These are phyloP conservation scores for Drosophila trichaetosa DNA, from an alignment of 2,888 invertebrate genomes.

Conservation along the genomic window DNA sequence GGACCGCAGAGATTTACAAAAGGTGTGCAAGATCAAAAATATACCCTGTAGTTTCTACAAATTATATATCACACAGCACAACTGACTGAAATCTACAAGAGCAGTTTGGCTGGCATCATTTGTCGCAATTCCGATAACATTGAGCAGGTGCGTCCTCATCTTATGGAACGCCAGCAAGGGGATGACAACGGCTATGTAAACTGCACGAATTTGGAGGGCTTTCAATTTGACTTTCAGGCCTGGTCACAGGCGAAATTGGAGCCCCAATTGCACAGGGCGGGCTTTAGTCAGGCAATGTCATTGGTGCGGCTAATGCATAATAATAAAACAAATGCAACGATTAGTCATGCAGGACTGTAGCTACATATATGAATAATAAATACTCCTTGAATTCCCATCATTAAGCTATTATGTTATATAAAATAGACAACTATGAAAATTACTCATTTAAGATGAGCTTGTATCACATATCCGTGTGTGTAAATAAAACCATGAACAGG, in stretches of 20 bases:
- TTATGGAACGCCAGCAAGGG: constrained; percentile 88
- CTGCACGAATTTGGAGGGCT: constrained; percentile 88
- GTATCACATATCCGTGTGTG: too few relatives aligned
- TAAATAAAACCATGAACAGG: not conserved
- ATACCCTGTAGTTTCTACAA: too few relatives aligned
- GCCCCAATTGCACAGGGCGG: constrained; percentile 53
- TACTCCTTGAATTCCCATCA: not conserved
- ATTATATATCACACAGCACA: constrained; percentile 86
- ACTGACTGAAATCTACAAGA: constrained; percentile 91
- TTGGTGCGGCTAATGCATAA: constrained; percentile 53
- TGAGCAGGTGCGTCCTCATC: constrained; percentile 87
- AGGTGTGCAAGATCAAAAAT: constrained; percentile 85
- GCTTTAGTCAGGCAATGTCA: constrained; percentile 58
- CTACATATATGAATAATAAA: constrained; percentile 2
- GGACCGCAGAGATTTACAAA: constrained; percentile 88
- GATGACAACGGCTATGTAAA: constrained; percentile 87
- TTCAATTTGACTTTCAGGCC: constrained; percentile 86
- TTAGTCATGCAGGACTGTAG: not conserved
- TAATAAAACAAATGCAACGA: constrained; percentile 3
- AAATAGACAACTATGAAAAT: not conserved
- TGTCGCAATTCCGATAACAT: constrained; percentile 91
- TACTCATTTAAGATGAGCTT: not conserved
- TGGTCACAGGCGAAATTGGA: constrained; percentile 85
- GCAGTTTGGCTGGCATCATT: constrained; percentile 90
- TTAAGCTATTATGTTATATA: not conserved